These are phyloP conservation scores for Beroe ovata DNA, from an alignment of 37 sponge, comb jelly and placozoan species.

Conservation along the genomic window DNA sequence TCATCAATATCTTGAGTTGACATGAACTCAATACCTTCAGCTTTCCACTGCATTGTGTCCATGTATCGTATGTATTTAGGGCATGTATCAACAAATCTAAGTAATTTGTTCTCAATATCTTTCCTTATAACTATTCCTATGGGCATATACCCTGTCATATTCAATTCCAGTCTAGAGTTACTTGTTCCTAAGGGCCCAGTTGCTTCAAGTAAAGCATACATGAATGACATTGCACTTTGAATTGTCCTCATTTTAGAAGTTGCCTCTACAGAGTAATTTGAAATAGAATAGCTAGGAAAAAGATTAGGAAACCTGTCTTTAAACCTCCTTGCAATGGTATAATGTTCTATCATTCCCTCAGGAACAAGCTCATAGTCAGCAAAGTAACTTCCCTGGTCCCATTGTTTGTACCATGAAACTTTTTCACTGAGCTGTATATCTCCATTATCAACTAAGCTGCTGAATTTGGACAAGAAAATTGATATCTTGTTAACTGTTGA, in stretches of 20 bases:
- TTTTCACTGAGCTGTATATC: background rate
- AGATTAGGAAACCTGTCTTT: background rate
- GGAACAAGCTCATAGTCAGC: slow-evolving; percentile 43
- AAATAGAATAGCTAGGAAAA: background rate
- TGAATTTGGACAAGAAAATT: background rate
- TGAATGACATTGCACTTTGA: slow-evolving; percentile 44
- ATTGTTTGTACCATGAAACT: background rate
- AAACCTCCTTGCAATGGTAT: background rate
- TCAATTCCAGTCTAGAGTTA: background rate
- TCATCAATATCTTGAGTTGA: background rate
- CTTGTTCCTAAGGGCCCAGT: slow-evolving; percentile 55
- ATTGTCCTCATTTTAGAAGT: slow-evolving; percentile 39
- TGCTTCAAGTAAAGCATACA: slow-evolving; percentile 36
- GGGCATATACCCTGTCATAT: slow-evolving; percentile 22
- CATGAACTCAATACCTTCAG: background rate
- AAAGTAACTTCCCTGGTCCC: slow-evolving; percentile 1
- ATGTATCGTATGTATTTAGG: slow-evolving; percentile 1
- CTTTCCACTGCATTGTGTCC: slow-evolving; percentile 3
- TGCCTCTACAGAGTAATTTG: background rate
- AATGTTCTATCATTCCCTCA: slow-evolving; percentile 56
- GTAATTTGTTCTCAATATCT: background rate
- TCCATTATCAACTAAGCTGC: background rate
- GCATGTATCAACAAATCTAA: slow-evolving; percentile 30
- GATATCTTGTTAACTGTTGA: background rate
- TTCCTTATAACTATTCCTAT: background rate